A percentile compares a stretch with the other conserved stretches of the same genome.
Conservation (phyloP, 2,113 vertebrate species). For the Brachyhypopomus gauderio region DNA sequence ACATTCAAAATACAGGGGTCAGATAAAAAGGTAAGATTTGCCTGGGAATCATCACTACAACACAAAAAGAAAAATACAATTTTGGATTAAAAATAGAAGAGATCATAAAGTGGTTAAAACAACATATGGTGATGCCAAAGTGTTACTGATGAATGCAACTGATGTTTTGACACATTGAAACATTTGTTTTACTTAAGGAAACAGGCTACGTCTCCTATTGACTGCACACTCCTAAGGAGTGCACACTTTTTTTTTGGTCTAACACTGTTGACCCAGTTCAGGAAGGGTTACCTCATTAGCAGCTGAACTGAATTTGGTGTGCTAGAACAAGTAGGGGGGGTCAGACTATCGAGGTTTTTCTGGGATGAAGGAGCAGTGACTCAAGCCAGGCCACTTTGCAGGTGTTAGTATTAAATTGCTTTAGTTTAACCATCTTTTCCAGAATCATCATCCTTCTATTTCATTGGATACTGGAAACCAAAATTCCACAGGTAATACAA, state of each 20-base stretch:
- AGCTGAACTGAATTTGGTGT: too few species aligned
- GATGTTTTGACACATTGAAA: too few species aligned
- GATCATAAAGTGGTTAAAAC: background rate
- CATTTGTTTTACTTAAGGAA: too few species aligned
- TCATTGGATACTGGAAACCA: background rate
- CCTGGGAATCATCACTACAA: background rate
- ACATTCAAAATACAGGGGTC: background rate
- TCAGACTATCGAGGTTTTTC: too few species aligned
- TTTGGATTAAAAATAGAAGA: background rate
- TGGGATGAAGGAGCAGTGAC: background rate
- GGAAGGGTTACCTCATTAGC: too few species aligned
- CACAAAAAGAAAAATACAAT: background rate
- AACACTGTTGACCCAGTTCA: too few species aligned
- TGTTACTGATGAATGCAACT: too few species aligned
- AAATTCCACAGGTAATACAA: background rate
- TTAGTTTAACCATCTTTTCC: background rate
- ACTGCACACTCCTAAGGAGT: too few species aligned
- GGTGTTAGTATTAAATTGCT: background rate
- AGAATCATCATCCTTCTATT: background rate
- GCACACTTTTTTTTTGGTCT: too few species aligned
- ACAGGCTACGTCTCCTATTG: too few species aligned
- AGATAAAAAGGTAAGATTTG: background rate
- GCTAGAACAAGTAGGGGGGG: too few species aligned
- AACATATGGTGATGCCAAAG: background rate
- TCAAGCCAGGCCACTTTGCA: background rate